Base-by-base conservation (phyloP, 2,113 vertebrate species). In the Megaptera novaeangliae region DNA sequence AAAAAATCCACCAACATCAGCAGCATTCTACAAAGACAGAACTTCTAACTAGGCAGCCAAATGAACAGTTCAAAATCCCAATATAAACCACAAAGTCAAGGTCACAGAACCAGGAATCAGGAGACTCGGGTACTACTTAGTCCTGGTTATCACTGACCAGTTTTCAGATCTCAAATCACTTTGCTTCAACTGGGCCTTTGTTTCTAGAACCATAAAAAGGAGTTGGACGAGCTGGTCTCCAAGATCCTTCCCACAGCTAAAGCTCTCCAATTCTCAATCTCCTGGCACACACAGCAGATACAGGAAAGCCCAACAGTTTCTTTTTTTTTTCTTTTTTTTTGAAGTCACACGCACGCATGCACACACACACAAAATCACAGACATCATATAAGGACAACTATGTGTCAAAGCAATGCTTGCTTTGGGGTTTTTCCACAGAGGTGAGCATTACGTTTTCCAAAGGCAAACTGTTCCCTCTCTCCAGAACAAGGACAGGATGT, bases 401-500 rank as follows among this genome's bases (percentile, higher is more conserved):
- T 44, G 29, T 75, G 49, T 17, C 71, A 57, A 75, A 95, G 71
- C n/a, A 93, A 84, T 39, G 34, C 36, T 81, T 46, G 34, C n/a
- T 74, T 83, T 61, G 63, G 96, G 44, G 6, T 77, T 97, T 94
- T 96, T 68, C 88, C 88, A 96, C 41, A 95, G 91, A 96, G 72
- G 89, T 93, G 91, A 93, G n/a, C 69, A 59, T 36, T 93, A 63
- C 74, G 69, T 91, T 97, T 94, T 91, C 93, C 93, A 94, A 96
- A 98, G 34, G 88, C 93, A 91, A 97, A 97, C 72, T 96, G 80
- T 87, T 97, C 82, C n/a, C 74, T 87, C 85, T 97, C 91, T 96
- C 82, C 55, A 95, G 93, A 97, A 95, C 81, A 96, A 94, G 96
- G 64, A 96, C 95, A 97, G 96, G 94, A 97, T 96, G 93, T 66